phyloP scores from a whole-genome alignment of 2,113 vertebrate species.

The Balaenoptera acutorostrata region DNA sequence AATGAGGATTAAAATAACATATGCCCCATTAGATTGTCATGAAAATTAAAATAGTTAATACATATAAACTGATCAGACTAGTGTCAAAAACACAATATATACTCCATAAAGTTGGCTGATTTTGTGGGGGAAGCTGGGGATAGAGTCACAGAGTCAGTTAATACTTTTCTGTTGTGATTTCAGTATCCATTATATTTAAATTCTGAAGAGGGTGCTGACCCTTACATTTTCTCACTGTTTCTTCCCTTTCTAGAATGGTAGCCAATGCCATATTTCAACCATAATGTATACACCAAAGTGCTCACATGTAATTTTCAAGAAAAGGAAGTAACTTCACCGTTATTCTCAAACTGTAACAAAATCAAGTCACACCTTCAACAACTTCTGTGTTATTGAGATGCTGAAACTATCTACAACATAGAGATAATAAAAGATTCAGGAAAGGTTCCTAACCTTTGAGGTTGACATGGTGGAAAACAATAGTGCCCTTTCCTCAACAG shows the following conservation, averaged over 20 bases:
- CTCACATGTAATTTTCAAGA: slow-evolving; percentile 5
- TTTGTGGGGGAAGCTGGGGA: neutral
- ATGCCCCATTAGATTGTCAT: neutral
- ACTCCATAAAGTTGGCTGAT: neutral
- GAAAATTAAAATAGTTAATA: neutral
- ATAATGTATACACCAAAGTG: neutral
- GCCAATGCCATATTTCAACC: neutral
- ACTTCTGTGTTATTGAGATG: neutral
- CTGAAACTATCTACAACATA: neutral
- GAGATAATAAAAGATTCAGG: slow-evolving; percentile 38
- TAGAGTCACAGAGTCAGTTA: neutral
- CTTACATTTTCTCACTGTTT: neutral
- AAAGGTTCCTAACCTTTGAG: slow-evolving; percentile 24
- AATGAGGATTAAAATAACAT: neutral
- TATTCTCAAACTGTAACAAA: neutral
- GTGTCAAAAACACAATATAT: neutral
- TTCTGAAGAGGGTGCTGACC: neutral
- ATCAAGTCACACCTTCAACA: neutral
- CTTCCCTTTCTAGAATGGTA: neutral
- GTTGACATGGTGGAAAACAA: slow-evolving; percentile 1
- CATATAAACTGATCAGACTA: neutral
- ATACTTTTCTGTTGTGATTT: neutral
- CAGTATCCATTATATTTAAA: neutral
- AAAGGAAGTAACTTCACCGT: neutral
- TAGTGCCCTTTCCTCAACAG: neutral